Percentiles rank a stretch among this genome's conserved stretches.
phyloP scores from a whole-genome alignment of 2,888 invertebrate genomes.

The Eupithecia subfuscata region DNA sequence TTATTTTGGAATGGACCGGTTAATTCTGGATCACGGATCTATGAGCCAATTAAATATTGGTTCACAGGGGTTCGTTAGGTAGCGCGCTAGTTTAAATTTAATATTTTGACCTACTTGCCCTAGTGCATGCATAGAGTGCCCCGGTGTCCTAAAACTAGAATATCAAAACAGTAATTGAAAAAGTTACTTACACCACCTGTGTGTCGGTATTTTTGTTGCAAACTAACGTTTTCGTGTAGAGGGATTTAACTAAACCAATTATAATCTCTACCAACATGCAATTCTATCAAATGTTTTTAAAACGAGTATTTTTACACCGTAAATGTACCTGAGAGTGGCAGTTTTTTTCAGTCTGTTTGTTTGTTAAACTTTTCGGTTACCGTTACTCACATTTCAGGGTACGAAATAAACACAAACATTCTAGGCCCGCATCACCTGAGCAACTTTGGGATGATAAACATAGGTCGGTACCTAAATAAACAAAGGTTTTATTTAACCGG shows the following conservation, averaged over 20 bases:
- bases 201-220: background rate
- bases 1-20: conserved; percentile 34
- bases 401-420: conserved; percentile 5
- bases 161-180: conserved; percentile 20
- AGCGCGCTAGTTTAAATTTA: conserved; percentile 49
- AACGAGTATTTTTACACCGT: background rate
- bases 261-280: background rate
- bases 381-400: background rate
- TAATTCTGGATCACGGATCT: conserved; percentile 38
- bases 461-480: conserved; percentile 27
- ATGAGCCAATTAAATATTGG: conserved; percentile 49
- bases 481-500: conserved; percentile 19
- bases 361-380: background rate
- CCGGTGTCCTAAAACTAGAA: conserved; percentile 16
- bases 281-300: background rate
- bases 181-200: background rate
- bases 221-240: background rate
- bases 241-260: background rate
- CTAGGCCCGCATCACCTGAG: conserved; percentile 6
- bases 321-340: background rate
- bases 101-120: conserved; percentile 47
- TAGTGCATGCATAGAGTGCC: background rate
- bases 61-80: conserved; percentile 41
- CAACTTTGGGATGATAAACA: conserved; percentile 6
- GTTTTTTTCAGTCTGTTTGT: background rate